Evolutionary conservation across 2,888 invertebrate genomes (phyloP).

Genomic region (Xiphydria camelus): DNA sequence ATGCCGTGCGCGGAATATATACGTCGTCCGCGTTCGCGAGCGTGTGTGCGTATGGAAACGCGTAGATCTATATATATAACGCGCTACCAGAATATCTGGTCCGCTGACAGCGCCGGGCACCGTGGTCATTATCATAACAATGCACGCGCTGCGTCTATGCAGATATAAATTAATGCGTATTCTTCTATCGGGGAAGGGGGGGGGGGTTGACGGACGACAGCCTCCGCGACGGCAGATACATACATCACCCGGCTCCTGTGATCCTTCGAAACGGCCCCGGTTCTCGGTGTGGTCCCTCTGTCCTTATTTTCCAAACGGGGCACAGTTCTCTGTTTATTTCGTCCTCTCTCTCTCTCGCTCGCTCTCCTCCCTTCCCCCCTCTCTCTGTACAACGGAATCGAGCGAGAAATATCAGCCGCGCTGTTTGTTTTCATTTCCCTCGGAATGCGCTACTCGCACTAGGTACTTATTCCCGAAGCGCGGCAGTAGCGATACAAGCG

Average conservation of each 20-base stretch:
- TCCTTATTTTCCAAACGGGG: too few species aligned
- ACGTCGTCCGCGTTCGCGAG: too few species aligned
- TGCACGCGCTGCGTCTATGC: slow-evolving; percentile 47
- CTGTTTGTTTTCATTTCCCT: too few species aligned
- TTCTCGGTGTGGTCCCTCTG: too few species aligned
- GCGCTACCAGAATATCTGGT: slow-evolving; percentile 37
- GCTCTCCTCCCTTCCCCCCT: slow-evolving; percentile 12
- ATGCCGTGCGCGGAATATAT: too few species aligned
- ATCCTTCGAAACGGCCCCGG: too few species aligned
- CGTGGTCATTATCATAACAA: slow-evolving; percentile 53
- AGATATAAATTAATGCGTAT: slow-evolving; percentile 58
- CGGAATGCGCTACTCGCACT: too few species aligned
- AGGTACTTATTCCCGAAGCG: too few species aligned
- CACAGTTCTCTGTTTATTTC: slow-evolving; percentile 12
- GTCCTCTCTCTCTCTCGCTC: slow-evolving; percentile 14
- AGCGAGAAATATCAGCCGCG: too few species aligned
- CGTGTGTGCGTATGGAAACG: too few species aligned
- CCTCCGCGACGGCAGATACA: slow-evolving; percentile 35
- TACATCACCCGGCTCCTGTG: slow-evolving; percentile 32
- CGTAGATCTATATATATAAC: slow-evolving; percentile 7
- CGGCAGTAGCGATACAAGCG: too few species aligned
- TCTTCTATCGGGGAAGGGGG: slow-evolving; percentile 42
- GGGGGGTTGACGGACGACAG: slow-evolving; percentile 11
- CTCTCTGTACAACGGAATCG: slow-evolving; percentile 14
- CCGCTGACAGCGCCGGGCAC: slow-evolving; percentile 24